Evolutionary conservation across 30 jellyfish, hydroid and myxozoan species (phyloP), one percentile per base, ranked within the genome.

Genomic region (Morbakka virulenta): DNA sequence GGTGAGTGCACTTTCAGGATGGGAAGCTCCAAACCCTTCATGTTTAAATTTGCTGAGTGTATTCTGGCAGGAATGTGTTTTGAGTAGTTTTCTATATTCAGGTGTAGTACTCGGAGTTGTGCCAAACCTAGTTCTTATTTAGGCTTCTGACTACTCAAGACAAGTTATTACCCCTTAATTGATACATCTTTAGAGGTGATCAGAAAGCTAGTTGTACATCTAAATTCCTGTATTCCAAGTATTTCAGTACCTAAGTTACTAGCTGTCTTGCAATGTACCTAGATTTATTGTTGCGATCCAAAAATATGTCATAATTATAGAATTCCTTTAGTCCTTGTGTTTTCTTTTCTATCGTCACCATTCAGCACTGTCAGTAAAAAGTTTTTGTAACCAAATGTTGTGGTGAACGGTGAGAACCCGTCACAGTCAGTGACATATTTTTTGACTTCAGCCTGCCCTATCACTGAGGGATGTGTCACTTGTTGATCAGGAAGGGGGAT

Each of bases 371-470:
- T n/a, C 21, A n/a, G n/a, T 9, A 57, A 21, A 20, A 22, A 21
- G 70, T 57, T 0, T 22, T 21, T 21, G 26, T 13, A 9, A 57
- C 70, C 70, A 6, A 33, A 22, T 57, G 70, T 57, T 57, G 70
- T 13, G 70, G 26, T 57, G 70, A 22, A 57, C 27, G 0, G 23
- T 33, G 23, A 57, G 26, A 53, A 53, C 21, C 70, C 26, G 26
- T 57, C 70, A 57, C 70, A 57, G 70, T 33, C 70, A 57, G 70
- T 57, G 27, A 22, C 70, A 57, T 57, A n/a, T n/a, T n/a, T n/a
- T n/a, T n/a, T n/a, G n/a, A n/a, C n/a, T n/a, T n/a, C n/a, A n/a
- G n/a, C n/a, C 22, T 21, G 22, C 27, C 23, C 27, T 33, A 33
- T 20, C 70, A 29, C 27, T 33, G 70, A 33, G 0, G 27, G n/a